These are phyloP conservation scores for Drepana falcataria DNA, from an alignment of 2,888 invertebrate species.

Conservation along the genomic window DNA sequence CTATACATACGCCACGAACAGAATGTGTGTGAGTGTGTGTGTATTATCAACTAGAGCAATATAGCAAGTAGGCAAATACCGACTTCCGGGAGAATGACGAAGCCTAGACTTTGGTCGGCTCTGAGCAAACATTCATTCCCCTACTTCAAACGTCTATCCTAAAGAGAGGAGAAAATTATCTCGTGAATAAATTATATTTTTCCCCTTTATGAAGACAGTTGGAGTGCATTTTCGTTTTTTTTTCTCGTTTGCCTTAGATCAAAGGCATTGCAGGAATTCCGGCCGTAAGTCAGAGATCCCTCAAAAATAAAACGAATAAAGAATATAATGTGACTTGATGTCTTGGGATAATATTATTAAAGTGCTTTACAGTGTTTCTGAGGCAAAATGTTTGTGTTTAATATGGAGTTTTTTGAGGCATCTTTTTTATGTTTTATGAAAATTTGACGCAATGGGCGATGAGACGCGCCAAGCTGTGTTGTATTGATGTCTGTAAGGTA, in stretches of 20 bases:
- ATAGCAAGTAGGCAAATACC: too few relatives aligned
- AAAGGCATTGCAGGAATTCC: conserved; percentile 70
- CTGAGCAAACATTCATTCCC: conserved; percentile 66
- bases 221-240: conserved; percentile 76
- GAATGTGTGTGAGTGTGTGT: too few relatives aligned
- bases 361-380: conserved; percentile 62
- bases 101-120: conserved; percentile 26
- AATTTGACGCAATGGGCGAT: not conserved
- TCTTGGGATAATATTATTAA: conserved; percentile 66
- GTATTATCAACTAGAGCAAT: too few relatives aligned
- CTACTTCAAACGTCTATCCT: conserved; percentile 63
- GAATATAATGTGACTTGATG: conserved; percentile 75
- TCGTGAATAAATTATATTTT: conserved; percentile 78
- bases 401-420: conserved; percentile 55
- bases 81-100: conserved; percentile 3
- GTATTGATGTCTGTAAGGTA: too few relatives aligned
- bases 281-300: conserved; percentile 54
- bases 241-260: conserved; percentile 64
- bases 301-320: conserved; percentile 69
- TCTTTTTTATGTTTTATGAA: conserved; percentile 29
- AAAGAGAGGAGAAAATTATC: conserved; percentile 76
- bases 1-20: too few relatives aligned
- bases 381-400: conserved; percentile 60
- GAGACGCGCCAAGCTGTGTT: too few relatives aligned
- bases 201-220: conserved; percentile 75